A percentile compares a stretch with the other conserved stretches of the same genome.
phyloP scores from a whole-genome alignment of 2,888 invertebrate species.

The Hypselothyrea guttata region DNA sequence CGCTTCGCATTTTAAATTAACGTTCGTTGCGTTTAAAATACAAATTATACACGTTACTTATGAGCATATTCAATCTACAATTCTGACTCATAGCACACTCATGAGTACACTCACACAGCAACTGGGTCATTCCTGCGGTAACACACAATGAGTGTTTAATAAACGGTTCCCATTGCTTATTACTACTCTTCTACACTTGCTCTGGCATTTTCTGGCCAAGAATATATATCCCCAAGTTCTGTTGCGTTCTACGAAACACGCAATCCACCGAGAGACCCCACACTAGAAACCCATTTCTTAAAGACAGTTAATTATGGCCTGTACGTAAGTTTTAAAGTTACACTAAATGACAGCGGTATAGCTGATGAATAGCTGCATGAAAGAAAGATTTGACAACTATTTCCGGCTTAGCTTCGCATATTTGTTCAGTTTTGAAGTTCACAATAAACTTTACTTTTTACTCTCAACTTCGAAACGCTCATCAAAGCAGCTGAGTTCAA shows the following conservation, averaged over 20 bases:
- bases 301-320: slow-evolving; percentile 39
- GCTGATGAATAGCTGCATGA: neutral
- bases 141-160: slow-evolving; percentile 65
- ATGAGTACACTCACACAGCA: slow-evolving; percentile 27
- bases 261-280: slow-evolving; percentile 25
- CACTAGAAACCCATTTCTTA: slow-evolving; percentile 5
- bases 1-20: slow-evolving; percentile 58
- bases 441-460: too few species aligned
- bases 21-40: slow-evolving; percentile 68
- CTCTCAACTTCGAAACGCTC: too few species aligned
- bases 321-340: slow-evolving; percentile 7
- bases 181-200: neutral
- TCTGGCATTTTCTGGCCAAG: neutral
- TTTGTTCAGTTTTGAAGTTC: too few species aligned
- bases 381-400: slow-evolving; percentile 28
- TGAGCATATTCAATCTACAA: slow-evolving; percentile 24
- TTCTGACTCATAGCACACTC: slow-evolving; percentile 59
- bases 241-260: slow-evolving; percentile 25
- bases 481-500: too few species aligned
- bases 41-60: slow-evolving; percentile 56
- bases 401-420: slow-evolving; percentile 42
- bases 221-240: neutral
- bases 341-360: neutral
- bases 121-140: slow-evolving; percentile 65
- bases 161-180: slow-evolving; percentile 47